Conservation (phyloP, 2,888 invertebrate genomes). For the Pollenia angustigena region DNA sequence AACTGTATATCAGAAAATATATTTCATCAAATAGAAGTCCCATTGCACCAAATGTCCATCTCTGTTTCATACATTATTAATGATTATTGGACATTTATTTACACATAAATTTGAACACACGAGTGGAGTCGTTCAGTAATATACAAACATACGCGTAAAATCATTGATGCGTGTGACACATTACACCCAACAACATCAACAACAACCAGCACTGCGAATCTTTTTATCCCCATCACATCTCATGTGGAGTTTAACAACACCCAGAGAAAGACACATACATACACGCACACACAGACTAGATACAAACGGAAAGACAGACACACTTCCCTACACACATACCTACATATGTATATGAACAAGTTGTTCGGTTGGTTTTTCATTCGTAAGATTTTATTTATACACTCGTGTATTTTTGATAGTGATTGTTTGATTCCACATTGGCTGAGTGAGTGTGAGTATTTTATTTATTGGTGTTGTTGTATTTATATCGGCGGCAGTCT, state of each 20-base stretch:
- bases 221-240: slow-evolving; percentile 55
- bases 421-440: slow-evolving; percentile 34
- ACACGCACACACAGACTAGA: not conserved
- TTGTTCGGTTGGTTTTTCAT: slow-evolving; percentile 61
- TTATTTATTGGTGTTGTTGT: slow-evolving; percentile 48
- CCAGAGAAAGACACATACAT: slow-evolving; percentile 9
- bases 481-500: slow-evolving; percentile 61
- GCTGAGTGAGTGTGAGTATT: slow-evolving; percentile 11
- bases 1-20: no score
- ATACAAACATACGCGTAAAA: slow-evolving; percentile 57
- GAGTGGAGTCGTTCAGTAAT: not conserved
- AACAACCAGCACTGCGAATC: slow-evolving; percentile 40
- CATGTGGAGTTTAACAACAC: slow-evolving; percentile 49
- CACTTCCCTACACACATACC: slow-evolving; percentile 1
- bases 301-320: not conserved
- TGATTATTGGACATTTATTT: slow-evolving; percentile 32
- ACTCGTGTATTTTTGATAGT: slow-evolving; percentile 29
- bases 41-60: not conserved
- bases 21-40: no score
- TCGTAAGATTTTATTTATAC: slow-evolving; percentile 42
- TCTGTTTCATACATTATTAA: slow-evolving; percentile 44
- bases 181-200: slow-evolving; percentile 54
- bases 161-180: slow-evolving; percentile 73
- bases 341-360: slow-evolving; percentile 24
- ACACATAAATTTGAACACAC: not conserved